Percentiles rank a stretch among this genome's conserved stretches.
phyloP scores from a whole-genome alignment of 37 sponge, comb jelly and placozoan species.

The Geodia barretti region DNA sequence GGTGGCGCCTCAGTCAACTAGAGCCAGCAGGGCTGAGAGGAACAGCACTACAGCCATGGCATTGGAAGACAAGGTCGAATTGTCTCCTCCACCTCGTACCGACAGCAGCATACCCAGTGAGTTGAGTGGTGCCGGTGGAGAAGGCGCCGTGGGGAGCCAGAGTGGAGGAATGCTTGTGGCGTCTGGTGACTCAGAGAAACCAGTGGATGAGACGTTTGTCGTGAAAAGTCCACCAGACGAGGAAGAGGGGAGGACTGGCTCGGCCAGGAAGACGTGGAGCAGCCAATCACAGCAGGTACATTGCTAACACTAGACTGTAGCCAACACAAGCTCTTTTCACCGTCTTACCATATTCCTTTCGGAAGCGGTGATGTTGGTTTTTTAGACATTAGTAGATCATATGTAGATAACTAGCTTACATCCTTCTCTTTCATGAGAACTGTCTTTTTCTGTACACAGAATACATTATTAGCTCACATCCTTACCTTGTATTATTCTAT shows the following conservation, averaged over 20 bases:
- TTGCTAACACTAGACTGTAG: too few relatives aligned
- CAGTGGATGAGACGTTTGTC: not conserved
- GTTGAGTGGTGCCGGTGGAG: not conserved
- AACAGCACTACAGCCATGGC: not conserved
- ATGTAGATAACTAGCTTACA: too few relatives aligned
- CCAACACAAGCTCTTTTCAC: too few relatives aligned
- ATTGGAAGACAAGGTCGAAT: not conserved
- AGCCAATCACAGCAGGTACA: not conserved
- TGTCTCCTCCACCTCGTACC: not conserved
- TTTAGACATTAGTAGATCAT: too few relatives aligned
- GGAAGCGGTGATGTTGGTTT: too few relatives aligned
- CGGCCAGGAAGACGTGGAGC: conserved; percentile 37
- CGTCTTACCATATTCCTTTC: too few relatives aligned
- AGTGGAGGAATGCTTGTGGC: too few relatives aligned
- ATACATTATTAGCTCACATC: not conserved
- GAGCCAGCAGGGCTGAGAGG: not conserved
- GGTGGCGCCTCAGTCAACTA: not conserved
- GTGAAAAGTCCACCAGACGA: not conserved
- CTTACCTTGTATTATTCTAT: not conserved
- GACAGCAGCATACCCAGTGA: not conserved
- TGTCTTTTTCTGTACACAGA: too few relatives aligned
- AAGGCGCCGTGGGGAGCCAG: too few relatives aligned
- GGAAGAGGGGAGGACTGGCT: not conserved
- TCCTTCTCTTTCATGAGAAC: too few relatives aligned
- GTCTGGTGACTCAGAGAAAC: not conserved